phyloP scores from a whole-genome alignment of 2,888 invertebrate genomes.

The Glaucopsyche alexis region DNA sequence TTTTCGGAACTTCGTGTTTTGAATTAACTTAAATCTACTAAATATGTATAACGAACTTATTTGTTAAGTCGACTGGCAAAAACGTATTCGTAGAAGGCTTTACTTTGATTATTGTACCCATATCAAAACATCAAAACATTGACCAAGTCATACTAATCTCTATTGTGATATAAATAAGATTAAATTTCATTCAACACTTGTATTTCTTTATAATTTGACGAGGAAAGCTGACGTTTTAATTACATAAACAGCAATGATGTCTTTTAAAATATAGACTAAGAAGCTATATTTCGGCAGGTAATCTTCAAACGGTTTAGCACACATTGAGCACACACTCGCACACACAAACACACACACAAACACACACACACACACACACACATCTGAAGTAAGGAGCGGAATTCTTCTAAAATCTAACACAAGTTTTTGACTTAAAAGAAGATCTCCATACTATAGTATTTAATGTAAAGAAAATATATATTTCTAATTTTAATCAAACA shows the following conservation, averaged over 20 bases:
- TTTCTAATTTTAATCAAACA: too few species aligned
- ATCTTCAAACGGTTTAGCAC: too few species aligned
- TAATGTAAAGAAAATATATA: too few species aligned
- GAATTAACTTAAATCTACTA: not conserved
- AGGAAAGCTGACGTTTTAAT: conserved; percentile 27
- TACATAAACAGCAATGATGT: conserved; percentile 9
- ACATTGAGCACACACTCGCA: too few species aligned
- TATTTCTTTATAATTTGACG: conserved; percentile 20
- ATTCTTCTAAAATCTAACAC: too few species aligned
- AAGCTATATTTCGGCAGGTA: too few species aligned
- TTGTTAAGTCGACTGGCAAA: conserved; percentile 2
- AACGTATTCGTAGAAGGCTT: conserved; percentile 8
- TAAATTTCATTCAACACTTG: conserved; percentile 10
- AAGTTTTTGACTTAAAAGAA: too few species aligned
- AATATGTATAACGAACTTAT: not conserved
- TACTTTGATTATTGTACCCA: conserved; percentile 16
- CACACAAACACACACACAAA: too few species aligned
- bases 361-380: too few species aligned
- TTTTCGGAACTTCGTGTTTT: not conserved
- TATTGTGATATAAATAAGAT: not conserved
- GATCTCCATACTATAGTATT: too few species aligned
- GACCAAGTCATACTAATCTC: not conserved
- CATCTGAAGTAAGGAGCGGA: too few species aligned
- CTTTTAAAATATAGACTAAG: not conserved
- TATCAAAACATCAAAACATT: not conserved